Evolutionary conservation across 2,888 invertebrate species (phyloP), one percentile per base, ranked within the genome.

Genomic region (Mythimna ferrago): DNA sequence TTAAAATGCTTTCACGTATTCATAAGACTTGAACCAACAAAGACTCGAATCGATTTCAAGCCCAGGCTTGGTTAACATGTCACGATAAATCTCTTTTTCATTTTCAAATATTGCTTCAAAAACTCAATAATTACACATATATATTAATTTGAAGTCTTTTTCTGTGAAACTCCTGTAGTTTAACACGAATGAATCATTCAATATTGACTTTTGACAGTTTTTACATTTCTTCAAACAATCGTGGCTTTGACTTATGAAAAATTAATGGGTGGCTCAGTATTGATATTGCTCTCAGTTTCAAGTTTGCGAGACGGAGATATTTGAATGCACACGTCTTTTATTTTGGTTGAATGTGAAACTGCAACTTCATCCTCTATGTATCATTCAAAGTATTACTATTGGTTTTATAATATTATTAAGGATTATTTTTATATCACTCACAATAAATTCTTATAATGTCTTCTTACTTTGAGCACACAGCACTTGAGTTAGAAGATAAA

Each of bases 131-230:
- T 90, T 88, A 75, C 64, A 85, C 76, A 73, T 80, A 80, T 48
- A 86, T 85, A 84, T 87, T 85, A 86, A 85, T 86, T 86, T 85
- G 74, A 76, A 73, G 78, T 84, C 77, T 61, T 51, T 16, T 53
- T 53, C n/a, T 19, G 73, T 73, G 44, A 76, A 71, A 80, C 76
- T 79, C 76, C 73, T 72, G 74, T 71, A 78, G 66, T 72, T 68
- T 70, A 84, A 83, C 80, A 84, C 82, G 84, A 87, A 90, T 92
- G 92, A 92, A 93, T 92, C 91, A 90, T 80, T 89, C 83, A 78
- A 88, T 86, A 79, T 83, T 84, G 78, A 81, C 68, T 82, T 81
- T 75, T 75, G 71, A 71, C 70, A 82, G 84, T 86, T 87, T 88
- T 88, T 87, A 88, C 82, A 82, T 88, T 90, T 89, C 88, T 83